These are phyloP conservation scores for Cephus sareptanus DNA, from an alignment of 2,888 invertebrate genomes.

Conservation along the genomic window DNA sequence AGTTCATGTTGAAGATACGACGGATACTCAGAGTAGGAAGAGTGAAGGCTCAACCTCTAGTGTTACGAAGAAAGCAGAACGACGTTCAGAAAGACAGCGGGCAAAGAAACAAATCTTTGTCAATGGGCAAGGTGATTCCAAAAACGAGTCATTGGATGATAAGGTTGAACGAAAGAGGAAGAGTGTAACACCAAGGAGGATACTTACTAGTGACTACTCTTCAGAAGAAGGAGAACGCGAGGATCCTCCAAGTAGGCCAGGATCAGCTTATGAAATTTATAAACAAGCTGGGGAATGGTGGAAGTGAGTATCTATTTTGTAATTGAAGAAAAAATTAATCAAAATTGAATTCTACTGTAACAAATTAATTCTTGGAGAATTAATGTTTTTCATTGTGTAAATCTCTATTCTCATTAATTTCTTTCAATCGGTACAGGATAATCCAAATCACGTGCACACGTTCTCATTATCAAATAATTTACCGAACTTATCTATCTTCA, in stretches of 20 bases:
- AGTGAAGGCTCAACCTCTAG: conserved; percentile 36
- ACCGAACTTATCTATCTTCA: neutral
- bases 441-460: neutral
- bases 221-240: conserved; percentile 71
- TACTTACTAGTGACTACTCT: conserved; percentile 72
- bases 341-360: neutral
- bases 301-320: conserved; percentile 74
- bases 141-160: conserved; percentile 47
- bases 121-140: conserved; percentile 56
- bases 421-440: neutral
- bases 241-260: conserved; percentile 67
- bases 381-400: neutral
- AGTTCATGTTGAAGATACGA: conserved; percentile 22
- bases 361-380: neutral
- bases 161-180: conserved; percentile 61
- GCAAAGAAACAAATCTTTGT: conserved; percentile 50
- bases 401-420: neutral
- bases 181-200: conserved; percentile 55
- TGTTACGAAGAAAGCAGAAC: conserved; percentile 44
- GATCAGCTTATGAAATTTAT: conserved; percentile 79
- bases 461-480: neutral
- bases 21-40: conserved; percentile 34
- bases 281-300: conserved; percentile 85
- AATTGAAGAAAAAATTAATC: neutral
- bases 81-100: conserved; percentile 57